Base-by-base conservation (phyloP, 2,113 vertebrate genomes). In the Ailuropoda melanoleuca region DNA sequence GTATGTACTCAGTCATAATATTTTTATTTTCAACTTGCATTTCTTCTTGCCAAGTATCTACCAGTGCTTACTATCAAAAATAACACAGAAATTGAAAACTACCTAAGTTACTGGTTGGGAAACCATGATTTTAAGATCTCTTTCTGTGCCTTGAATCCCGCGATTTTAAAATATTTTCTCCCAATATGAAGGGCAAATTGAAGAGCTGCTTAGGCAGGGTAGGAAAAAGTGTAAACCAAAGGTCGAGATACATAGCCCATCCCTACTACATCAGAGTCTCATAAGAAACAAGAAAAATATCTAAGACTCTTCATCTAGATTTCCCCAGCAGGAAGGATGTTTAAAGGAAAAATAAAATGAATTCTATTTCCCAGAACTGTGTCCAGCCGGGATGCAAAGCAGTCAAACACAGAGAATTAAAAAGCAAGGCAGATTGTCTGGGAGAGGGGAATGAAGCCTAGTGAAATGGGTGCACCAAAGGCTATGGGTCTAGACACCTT, bases 281-380 rank as follows among this genome's bases (percentile, higher is more conserved):
- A n/a, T 18, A 72, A 81, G 46, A 58, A 53, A 24, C 14, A 80
- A 17, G 3, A 34, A 88, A 66, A 83, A 88, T 21, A 37, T 53
- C 19, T 15, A 70, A 53, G 19, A 60, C 7, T 85, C 46, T 91
- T 95, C 64, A 90, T 64, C 75, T 55, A 88, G 31, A 83, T 81
- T 89, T 86, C 48, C 55, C 66, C 39, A 84, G 60, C 58, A 93
- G 72, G 29, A 97, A 85, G 12, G 10, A 37, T 72, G 9, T 75
- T 94, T 64, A 91, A 85, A 93, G 74, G 29, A 75, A 98, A 66
- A n/a, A 74, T 48, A 46, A 3, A 87, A 87, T 53, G 64, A 84
- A 64, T 7, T 46, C 14, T 66, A 37, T 75, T 96, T 68, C 23
- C n/a, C 19, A 94, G 81, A 88, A 12, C 64, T 85, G 4, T 48